These are phyloP conservation scores for Micoletzkya japonica DNA, from an alignment of 2,888 invertebrate genomes.

Conservation along the genomic window DNA sequence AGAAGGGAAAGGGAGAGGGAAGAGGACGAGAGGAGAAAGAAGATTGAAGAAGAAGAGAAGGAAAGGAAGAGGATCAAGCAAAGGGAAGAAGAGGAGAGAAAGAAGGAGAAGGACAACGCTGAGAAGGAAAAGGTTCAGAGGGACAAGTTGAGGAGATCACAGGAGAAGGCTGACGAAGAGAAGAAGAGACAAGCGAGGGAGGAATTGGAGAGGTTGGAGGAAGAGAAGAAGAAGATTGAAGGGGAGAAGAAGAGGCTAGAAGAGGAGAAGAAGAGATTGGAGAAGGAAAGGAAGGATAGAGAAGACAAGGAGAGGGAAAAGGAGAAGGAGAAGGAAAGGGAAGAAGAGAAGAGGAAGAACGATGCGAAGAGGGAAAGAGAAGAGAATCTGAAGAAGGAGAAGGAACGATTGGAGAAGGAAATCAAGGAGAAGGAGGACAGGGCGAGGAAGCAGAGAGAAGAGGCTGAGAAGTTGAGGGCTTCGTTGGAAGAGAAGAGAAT, in stretches of 20 bases:
- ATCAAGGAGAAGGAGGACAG: neutral
- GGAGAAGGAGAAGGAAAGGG: constrained; percentile 25
- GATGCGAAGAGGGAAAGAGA: neutral
- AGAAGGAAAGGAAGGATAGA: constrained; percentile 21
- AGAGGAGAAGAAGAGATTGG: neutral
- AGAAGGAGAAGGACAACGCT: neutral
- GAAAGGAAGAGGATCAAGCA: constrained; percentile 23
- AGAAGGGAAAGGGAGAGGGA: constrained; percentile 14
- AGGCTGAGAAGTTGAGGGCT: constrained; percentile 18
- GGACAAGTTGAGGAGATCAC: constrained; percentile 21
- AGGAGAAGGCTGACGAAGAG: constrained; percentile 8
- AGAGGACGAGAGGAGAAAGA: constrained; percentile 20
- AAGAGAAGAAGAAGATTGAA: constrained; percentile 17
- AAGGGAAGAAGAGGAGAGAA: constrained; percentile 15
- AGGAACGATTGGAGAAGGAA: neutral
- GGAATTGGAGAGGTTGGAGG: constrained; percentile 1
- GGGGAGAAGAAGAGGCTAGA: constrained; percentile 13
- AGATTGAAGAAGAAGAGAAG: constrained; percentile 8
- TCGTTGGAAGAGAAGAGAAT: constrained; percentile 3
- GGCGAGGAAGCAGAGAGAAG: constrained; percentile 15
- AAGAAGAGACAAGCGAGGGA: constrained; percentile 13
- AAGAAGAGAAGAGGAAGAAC: constrained; percentile 9
- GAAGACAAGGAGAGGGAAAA: constrained; percentile 25
- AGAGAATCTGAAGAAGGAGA: constrained; percentile 15
- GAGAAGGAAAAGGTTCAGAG: constrained; percentile 9